These are phyloP conservation scores for Paramisgurnus dabryanus DNA, from an alignment of 2,113 vertebrate genomes.

Conservation along the genomic window DNA sequence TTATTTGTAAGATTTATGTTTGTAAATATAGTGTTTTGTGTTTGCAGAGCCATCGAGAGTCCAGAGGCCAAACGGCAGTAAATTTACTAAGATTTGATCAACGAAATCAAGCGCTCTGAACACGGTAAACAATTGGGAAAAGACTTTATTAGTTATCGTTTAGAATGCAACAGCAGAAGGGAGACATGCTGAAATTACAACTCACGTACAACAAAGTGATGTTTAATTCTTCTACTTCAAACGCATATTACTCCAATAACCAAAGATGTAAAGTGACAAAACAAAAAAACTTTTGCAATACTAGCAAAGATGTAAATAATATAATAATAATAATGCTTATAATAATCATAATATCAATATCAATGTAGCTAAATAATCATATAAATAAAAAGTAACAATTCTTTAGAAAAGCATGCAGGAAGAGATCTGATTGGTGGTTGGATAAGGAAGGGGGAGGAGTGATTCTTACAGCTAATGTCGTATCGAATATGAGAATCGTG, in stretches of 20 bases:
- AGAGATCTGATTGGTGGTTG: slow-evolving; percentile 78
- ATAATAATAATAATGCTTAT: slow-evolving; percentile 34
- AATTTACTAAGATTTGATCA: slow-evolving; percentile 29
- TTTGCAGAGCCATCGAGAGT: slow-evolving; percentile 49
- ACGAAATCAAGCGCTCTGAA: slow-evolving; percentile 91
- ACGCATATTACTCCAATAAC: slow-evolving; percentile 75
- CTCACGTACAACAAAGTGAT: slow-evolving; percentile 97
- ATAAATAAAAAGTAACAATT: slow-evolving; percentile 70
- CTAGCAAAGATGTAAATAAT: slow-evolving; percentile 38
- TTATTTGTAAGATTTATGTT: slow-evolving; percentile 43
- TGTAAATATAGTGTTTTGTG: slow-evolving; percentile 25
- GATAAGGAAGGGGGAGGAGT: slow-evolving; percentile 50
- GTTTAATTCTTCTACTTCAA: slow-evolving; percentile 69
- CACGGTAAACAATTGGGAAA: slow-evolving; percentile 97
- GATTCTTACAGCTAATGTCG: slow-evolving; percentile 87
- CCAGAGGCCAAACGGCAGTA: slow-evolving; percentile 45
- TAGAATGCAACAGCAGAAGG: slow-evolving; percentile 97
- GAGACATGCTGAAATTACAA: slow-evolving; percentile 92
- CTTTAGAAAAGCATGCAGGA: slow-evolving; percentile 91
- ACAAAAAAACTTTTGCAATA: slow-evolving; percentile 61
- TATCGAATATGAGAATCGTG: slow-evolving; percentile 75
- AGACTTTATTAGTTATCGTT: slow-evolving; percentile 99
- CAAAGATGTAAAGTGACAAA: slow-evolving; percentile 93
- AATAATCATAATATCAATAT: slow-evolving; percentile 42
- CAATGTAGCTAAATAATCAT: slow-evolving; percentile 55